These are phyloP conservation scores for Exaiptasia diaphana DNA, from an alignment of 64 coral and sea anemone species.

Conservation along the genomic window DNA sequence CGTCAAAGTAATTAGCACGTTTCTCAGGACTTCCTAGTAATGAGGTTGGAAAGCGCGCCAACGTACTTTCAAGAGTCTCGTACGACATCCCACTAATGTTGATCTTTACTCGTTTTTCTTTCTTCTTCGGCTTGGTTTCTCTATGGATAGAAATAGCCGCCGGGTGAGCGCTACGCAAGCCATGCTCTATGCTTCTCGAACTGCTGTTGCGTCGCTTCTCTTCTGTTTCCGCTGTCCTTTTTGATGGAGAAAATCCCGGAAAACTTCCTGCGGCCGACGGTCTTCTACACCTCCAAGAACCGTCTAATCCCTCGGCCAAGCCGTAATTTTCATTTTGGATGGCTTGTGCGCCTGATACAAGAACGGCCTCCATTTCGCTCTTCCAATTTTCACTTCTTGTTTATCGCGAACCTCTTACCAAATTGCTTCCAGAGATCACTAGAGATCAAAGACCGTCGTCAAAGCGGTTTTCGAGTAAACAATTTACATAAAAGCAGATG, in stretches of 20 bases:
- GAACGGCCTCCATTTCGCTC: conserved; percentile 38
- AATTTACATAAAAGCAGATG: background rate
- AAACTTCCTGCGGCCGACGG: conserved; percentile 18
- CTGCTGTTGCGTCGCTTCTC: background rate
- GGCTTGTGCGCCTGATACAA: conserved; percentile 53
- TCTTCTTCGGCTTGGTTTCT: conserved; percentile 27
- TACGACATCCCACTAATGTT: conserved; percentile 67
- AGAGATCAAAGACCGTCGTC: background rate
- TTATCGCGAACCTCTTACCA: background rate
- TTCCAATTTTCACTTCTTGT: background rate
- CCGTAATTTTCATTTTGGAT: conserved; percentile 41
- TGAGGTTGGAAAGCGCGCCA: conserved; percentile 55
- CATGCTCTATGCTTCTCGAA: conserved; percentile 30
- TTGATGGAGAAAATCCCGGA: conserved; percentile 9
- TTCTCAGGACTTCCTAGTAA: conserved; percentile 48
- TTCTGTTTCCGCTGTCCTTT: background rate
- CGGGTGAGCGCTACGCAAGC: conserved; percentile 47
- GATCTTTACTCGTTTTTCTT: conserved; percentile 49
- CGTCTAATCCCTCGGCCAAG: conserved; percentile 22
- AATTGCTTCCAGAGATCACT: background rate
- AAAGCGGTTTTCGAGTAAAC: background rate
- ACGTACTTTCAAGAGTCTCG: conserved; percentile 59
- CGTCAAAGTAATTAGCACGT: conserved; percentile 49
- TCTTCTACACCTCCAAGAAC: conserved; percentile 21
- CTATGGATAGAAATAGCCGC: conserved; percentile 24